phyloP scores from a whole-genome alignment of 2,113 vertebrate species.

The Lota lota region DNA sequence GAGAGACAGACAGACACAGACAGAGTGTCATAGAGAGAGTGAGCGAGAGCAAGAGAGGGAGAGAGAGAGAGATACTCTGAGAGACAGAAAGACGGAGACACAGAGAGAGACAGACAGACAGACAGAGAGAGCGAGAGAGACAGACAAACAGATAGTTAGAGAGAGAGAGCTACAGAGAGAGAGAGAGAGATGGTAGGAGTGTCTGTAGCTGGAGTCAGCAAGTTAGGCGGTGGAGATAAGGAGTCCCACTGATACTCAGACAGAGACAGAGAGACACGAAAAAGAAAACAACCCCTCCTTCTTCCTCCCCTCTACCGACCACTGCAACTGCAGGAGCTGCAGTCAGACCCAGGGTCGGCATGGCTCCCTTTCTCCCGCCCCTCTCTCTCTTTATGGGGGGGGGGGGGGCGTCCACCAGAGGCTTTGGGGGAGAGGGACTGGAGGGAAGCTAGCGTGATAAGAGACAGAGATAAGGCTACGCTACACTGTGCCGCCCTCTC shows the following conservation, averaged over 20 bases:
- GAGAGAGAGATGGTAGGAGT: slow-evolving; percentile 40
- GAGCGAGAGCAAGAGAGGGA: not conserved
- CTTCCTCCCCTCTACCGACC: not conserved
- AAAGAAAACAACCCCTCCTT: not conserved
- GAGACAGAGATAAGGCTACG: slow-evolving; percentile 5
- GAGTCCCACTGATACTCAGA: slow-evolving; percentile 37
- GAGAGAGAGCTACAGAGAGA: not conserved
- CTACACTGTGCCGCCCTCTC: not conserved
- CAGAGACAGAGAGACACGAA: slow-evolving; percentile 19
- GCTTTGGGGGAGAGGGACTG: not conserved
- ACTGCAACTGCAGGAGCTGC: not conserved
- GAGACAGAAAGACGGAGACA: not conserved
- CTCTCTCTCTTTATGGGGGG: too few species aligned
- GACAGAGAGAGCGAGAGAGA: slow-evolving; percentile 5
- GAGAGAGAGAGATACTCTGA: not conserved
- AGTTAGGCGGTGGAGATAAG: slow-evolving; percentile 57
- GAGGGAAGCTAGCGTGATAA: slow-evolving; percentile 31
- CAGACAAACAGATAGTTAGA: slow-evolving; percentile 12
- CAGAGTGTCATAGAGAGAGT: not conserved
- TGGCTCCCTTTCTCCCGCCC: not conserved
- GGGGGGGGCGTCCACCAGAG: not conserved
- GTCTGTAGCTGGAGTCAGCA: slow-evolving; percentile 39
- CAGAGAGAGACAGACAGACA: not conserved
- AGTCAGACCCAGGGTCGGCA: not conserved
- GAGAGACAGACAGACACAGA: not conserved